Base-by-base conservation (phyloP, 2,888 invertebrate species). In the Ennomos quercinarius region DNA sequence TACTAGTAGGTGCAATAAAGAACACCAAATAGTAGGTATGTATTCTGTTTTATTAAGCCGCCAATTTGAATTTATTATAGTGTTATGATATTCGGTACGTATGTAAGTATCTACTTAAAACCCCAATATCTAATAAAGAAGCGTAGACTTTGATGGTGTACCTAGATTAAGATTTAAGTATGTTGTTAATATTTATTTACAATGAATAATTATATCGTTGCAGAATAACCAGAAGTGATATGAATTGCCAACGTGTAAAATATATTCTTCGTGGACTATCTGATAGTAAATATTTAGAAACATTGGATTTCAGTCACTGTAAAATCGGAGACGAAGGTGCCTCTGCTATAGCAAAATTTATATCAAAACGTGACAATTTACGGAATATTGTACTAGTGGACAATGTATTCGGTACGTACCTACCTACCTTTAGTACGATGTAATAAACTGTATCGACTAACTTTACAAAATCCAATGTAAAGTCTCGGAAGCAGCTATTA, bases 251-350 rank as follows among this genome's bases (percentile, higher is more conserved):
- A 73, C 84, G 80, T 72, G 73, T 90, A 0, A 93, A 89, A 75
- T 89, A 88, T 64, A 80, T 93, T 61, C 76, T 93, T 41, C 85
- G 91, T 3, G 91, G 91, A 34, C 61, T 93, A 57, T 78, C 80
- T 38, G 87, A 90, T 43, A 85, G 78, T 64, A 71, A 79, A 63
- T 76, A 88, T 67, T 68, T 95, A 47, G 87, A 93, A 57, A 93
- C 93, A 45, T 70, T 95, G 45, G 95, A 95, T 78, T 92, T 95
- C 51, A 95, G 95, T 49, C 94, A 95, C 71, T 95, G 95, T 75
- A 92, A 93, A 74, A 93, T 95, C 61, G 91, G 86, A 0, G 93
- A 95, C 71, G 86, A 90, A 11, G 95, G 95, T 0, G 94, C 94
- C 4, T 79, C 93, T 11, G 94, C 94, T n/a, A 81, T 95, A 8